Percentiles rank a stretch among this genome's conserved stretches.
These are phyloP conservation scores for Atherinomorus stipes DNA, from an alignment of 2,113 vertebrate species.

Conservation along the genomic window DNA sequence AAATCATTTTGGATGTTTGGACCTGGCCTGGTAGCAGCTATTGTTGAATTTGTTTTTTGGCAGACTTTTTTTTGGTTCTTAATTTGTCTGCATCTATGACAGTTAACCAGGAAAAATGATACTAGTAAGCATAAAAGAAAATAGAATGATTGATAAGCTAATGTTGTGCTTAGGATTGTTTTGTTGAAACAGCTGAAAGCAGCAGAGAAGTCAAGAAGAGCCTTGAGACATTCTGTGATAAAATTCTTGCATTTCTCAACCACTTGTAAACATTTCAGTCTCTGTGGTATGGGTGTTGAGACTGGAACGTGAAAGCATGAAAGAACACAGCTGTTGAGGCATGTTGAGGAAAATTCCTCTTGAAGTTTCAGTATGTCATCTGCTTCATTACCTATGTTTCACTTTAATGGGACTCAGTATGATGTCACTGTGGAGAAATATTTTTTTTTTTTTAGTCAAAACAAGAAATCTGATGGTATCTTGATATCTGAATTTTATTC, in stretches of 20 bases:
- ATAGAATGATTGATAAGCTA: too few relatives aligned
- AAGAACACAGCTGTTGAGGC: conserved; percentile 13
- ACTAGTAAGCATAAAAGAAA: too few relatives aligned
- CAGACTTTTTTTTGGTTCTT: too few relatives aligned
- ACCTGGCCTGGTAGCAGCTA: too few relatives aligned
- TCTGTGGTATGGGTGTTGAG: conserved; percentile 3
- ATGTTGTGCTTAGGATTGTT: neutral
- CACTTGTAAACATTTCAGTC: neutral
- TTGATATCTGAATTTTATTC: too few relatives aligned
- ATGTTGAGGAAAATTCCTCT: conserved; percentile 13
- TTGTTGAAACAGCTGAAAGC: neutral
- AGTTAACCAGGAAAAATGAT: too few relatives aligned
- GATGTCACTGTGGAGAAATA: too few relatives aligned
- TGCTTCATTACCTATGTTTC: neutral
- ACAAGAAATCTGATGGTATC: too few relatives aligned
- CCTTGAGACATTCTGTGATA: neutral
- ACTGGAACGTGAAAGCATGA: neutral
- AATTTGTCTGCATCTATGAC: too few relatives aligned
- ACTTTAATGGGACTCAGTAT: neutral
- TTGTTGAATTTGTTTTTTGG: too few relatives aligned
- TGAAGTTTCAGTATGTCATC: neutral
- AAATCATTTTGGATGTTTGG: too few relatives aligned
- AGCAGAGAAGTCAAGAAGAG: neutral
- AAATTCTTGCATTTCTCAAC: conserved; percentile 9
- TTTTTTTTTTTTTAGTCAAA: too few relatives aligned